Percentiles rank a stretch among this genome's conserved stretches.
phyloP scores from a whole-genome alignment of 2,797 vertebrate genomes.

The Etheostoma nigrum region DNA sequence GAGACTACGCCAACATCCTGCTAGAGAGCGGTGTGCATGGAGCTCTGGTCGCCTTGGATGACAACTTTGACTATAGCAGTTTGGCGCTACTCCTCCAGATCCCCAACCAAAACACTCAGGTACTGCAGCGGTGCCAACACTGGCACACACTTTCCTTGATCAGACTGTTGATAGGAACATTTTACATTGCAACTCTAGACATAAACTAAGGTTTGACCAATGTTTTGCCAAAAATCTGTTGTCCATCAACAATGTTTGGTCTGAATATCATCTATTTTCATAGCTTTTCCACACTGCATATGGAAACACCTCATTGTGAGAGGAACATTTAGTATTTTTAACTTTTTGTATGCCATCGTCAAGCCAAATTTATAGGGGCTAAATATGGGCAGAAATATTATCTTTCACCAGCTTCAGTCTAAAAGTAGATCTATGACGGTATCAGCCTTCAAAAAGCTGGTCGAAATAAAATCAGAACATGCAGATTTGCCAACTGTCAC shows the following conservation, averaged over 20 bases:
- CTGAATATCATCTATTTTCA: no score
- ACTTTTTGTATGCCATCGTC: not conserved
- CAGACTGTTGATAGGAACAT: not conserved
- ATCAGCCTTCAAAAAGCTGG: conserved; percentile 46
- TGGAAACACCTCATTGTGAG: not conserved
- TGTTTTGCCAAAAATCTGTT: not conserved
- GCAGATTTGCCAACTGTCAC: conserved; percentile 64
- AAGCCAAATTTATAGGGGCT: conserved; percentile 21
- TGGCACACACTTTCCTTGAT: no score
- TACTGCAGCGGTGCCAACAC: conserved; percentile 34
- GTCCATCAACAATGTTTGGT: not conserved
- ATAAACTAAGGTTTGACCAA: not conserved
- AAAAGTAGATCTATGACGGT: conserved; percentile 43
- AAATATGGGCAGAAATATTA: conserved; percentile 18
- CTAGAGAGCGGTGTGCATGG: conserved; percentile 98
- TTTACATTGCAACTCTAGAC: not conserved
- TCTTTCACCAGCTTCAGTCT: conserved; percentile 20
- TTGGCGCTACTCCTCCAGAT: conserved; percentile 97
- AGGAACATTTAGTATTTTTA: not conserved
- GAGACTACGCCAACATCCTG: conserved; percentile 96
- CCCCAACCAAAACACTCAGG: conserved; percentile 98
- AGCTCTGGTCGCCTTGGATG: conserved; percentile 94
- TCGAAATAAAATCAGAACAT: conserved; percentile 54
- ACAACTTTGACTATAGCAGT: conserved; percentile 99
- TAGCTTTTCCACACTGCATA: not conserved